Evolutionary conservation across 1,140 invertebrate genomes (phyloP).

Genomic region (Meloidogyne chitwoodi): DNA sequence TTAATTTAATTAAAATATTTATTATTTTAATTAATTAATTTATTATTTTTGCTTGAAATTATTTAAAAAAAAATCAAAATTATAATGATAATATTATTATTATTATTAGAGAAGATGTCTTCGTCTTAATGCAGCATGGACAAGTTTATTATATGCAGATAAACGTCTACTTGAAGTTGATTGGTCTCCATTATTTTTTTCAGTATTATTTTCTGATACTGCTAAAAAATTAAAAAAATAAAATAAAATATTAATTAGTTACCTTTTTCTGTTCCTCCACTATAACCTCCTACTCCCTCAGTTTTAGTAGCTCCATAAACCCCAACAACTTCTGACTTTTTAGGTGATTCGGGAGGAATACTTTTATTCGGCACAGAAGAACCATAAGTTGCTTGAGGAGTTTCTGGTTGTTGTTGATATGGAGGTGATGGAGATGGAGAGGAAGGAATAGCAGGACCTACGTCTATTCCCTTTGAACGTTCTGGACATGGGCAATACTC

Average conservation of each 20-base stretch:
- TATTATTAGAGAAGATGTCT: too few species aligned
- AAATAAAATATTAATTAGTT: too few species aligned
- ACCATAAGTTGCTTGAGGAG: neutral
- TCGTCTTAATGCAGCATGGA: constrained; percentile 27
- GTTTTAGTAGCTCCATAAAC: neutral
- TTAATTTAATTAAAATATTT: too few species aligned
- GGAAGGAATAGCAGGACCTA: neutral
- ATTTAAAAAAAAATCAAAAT: too few species aligned
- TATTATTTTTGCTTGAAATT: too few species aligned
- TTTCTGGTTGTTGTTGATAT: neutral
- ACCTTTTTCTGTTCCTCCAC: neutral
- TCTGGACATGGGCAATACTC: constrained; percentile 36
- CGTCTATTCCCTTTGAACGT: neutral
- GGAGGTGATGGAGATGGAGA: neutral
- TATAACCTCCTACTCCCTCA: neutral
- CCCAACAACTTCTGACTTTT: neutral
- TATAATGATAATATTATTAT: too few species aligned
- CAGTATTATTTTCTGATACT: neutral
- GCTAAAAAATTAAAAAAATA: neutral
- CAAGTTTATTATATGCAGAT: constrained; percentile 35
- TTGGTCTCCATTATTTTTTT: neutral
- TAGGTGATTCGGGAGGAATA: neutral
- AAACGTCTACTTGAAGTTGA: constrained; percentile 31
- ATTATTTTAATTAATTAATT: too few species aligned
- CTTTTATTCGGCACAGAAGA: neutral